Base-by-base conservation (phyloP, 2,797 vertebrate species). In the Martes flavigula region DNA sequence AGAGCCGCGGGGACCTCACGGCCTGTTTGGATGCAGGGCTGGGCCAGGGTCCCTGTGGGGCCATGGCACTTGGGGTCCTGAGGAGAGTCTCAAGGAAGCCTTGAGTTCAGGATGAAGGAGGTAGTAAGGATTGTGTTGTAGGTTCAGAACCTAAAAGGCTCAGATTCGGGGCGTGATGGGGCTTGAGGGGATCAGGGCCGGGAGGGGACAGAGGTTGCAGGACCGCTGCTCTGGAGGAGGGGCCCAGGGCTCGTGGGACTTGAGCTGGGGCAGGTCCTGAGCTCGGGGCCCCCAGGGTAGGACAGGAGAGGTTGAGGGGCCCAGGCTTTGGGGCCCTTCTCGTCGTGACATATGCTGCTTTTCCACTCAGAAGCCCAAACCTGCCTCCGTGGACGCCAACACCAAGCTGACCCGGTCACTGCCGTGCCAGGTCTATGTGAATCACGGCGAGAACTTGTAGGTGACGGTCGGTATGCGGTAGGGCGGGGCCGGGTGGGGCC, bases 381-480 rank as follows among this genome's bases (percentile, higher is more conserved):
- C 99, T 1, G 99, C 99, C 5, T 99, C 99, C 0, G 99, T 99
- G 97, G 99, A 99, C 9, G 99, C 99, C 58, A 98, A 98, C 96
- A 99, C 99, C 94, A 99, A 99, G 96, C 99, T 99, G 78, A 99
- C 99, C 0, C 99, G 99, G 23, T 99, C 99, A 0, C 98, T 99
- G 95, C 99, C 99, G 2, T 99, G 99, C 98, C 99, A 99, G 94
- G 99, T 99, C 70, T 99, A 99, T 0, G 99, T 99, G 87, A 99
- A 99, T 97, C 99, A 99, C 1, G 99, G 99, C 89, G 99, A 99
- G 98, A 99, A 99, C 97, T 98, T 99, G 99, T 99, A 99, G 99
- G 99, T 99, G 75, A 51, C 48, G 2, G 10, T 46, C 35, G 3
- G 6, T 12, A 0, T 0, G 56, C 35, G 3, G 6, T 12, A 0